Evolutionary conservation across 1,140 invertebrate species (phyloP), one percentile per base, ranked within the genome.

Genomic region (Zophobas morio): DNA sequence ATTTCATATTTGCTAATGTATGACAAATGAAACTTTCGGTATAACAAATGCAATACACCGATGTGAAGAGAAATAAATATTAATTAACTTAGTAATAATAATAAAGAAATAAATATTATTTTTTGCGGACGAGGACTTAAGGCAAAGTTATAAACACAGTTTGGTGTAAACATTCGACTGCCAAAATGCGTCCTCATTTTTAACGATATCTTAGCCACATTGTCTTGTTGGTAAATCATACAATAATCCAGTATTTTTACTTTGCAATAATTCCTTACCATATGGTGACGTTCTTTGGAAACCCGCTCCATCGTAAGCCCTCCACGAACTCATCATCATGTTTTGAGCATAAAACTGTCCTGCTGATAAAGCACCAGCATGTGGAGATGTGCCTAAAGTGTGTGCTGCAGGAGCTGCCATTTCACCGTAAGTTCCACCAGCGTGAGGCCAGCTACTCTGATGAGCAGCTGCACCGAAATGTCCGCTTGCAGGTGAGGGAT

Each of bases 321-420:
- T 88, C 93, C 93, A 94, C 1, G 93, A 92, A 34, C 91, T 90
- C 93, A 94, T 94, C 89, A 94, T 92, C 80, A 92, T 91, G 81
- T 92, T 92, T 75, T 92, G 92, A 1, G 92, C 91, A 80, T 93
- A 93, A 82, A 93, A 93, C 70, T 91, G 88, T 0, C 88, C 88
- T 1, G 89, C 89, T 33, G 81, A 79, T 1, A 84, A 47, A 3
- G 82, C 82, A 4, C 81, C 81, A n/a, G 83, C 81, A 74, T 85
- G 82, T 2, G 80, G 70, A 5, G 82, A 75, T 2, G 81, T 79
- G 4, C 82, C 82, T n/a, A 83, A 56, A 42, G 77, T 74, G 78
- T 86, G 82, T 32, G 83, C 82, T 35, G 84, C 75, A 33, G 83
- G 80, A 34, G 83, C 80, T 34, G 84, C 78, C 78, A 85, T 82